Percentiles rank a stretch among this genome's conserved stretches.
Evolutionary conservation across 2,888 invertebrate species (phyloP).

Genomic region (Chrysopilus asiliformis): DNA sequence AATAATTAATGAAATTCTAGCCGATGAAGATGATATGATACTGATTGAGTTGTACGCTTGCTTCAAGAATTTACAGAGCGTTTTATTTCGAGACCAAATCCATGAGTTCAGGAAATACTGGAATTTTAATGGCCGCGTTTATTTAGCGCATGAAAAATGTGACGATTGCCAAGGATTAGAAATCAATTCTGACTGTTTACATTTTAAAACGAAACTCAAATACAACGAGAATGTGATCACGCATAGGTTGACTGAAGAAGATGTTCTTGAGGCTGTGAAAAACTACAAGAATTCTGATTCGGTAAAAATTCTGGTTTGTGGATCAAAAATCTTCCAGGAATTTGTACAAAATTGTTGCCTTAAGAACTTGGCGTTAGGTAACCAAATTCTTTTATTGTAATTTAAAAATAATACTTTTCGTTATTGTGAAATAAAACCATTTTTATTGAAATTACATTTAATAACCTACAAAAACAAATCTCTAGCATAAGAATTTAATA

Average conservation of each 20-base stretch:
- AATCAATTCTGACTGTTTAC: constrained; percentile 15
- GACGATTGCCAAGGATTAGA: not conserved
- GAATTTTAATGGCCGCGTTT: constrained; percentile 60
- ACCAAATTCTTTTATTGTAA: no score
- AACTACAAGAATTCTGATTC: no score
- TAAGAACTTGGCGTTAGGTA: no score
- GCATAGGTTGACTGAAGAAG: constrained; percentile 11
- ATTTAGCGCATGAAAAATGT: constrained; percentile 37
- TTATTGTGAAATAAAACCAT: no score
- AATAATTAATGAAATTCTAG: constrained; percentile 46
- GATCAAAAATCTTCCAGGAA: no score
- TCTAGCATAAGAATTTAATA: no score
- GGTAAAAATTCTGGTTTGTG: no score
- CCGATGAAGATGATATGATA: constrained; percentile 54
- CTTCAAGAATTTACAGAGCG: constrained; percentile 41
- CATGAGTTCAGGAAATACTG: constrained; percentile 47
- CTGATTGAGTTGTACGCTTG: constrained; percentile 49
- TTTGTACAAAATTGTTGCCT: no score
- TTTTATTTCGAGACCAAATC: constrained; percentile 49
- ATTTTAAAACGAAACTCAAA: constrained; percentile 19
- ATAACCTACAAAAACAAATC: no score
- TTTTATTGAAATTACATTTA: no score
- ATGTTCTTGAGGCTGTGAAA: no score
- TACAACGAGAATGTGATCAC: constrained; percentile 24
- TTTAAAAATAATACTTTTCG: no score